Evolutionary conservation across 2,113 vertebrate species (phyloP).

Genomic region (Daboia siamensis): DNA sequence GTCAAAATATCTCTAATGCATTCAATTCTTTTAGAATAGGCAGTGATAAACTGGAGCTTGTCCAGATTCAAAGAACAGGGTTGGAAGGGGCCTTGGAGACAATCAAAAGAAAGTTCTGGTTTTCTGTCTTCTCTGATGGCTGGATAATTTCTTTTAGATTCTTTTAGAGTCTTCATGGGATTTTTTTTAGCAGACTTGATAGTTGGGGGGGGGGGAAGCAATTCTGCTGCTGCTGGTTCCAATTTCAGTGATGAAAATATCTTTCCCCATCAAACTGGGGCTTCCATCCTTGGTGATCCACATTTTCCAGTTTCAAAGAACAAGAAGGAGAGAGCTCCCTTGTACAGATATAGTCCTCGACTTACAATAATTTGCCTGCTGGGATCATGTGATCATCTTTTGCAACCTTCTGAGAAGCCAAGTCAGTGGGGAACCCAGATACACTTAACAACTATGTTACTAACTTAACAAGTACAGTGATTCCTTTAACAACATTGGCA

Average conservation of each 20-base stretch:
- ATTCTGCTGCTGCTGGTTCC: neutral
- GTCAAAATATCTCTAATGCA: neutral
- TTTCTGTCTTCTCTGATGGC: neutral
- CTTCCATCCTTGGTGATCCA: neutral
- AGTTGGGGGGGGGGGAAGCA: neutral
- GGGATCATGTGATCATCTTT: neutral
- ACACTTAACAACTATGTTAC: neutral
- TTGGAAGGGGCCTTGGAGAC: neutral
- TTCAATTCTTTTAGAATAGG: neutral
- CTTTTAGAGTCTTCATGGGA: neutral
- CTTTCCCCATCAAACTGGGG: neutral
- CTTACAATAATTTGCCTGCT: neutral
- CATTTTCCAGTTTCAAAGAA: neutral
- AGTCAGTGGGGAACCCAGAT: neutral
- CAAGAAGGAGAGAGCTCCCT: neutral
- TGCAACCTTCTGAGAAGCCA: neutral
- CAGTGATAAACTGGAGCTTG: neutral
- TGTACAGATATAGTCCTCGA: neutral
- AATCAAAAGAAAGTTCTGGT: neutral
- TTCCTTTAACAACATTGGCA: neutral
- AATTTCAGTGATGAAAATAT: neutral
- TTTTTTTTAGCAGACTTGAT: neutral
- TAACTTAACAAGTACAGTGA: neutral
- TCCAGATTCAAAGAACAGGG: neutral
- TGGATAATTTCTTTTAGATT: neutral